Evolutionary conservation across 2,113 vertebrate species (phyloP), one percentile per base, ranked within the genome.

Genomic region (Phocoena sinus): DNA sequence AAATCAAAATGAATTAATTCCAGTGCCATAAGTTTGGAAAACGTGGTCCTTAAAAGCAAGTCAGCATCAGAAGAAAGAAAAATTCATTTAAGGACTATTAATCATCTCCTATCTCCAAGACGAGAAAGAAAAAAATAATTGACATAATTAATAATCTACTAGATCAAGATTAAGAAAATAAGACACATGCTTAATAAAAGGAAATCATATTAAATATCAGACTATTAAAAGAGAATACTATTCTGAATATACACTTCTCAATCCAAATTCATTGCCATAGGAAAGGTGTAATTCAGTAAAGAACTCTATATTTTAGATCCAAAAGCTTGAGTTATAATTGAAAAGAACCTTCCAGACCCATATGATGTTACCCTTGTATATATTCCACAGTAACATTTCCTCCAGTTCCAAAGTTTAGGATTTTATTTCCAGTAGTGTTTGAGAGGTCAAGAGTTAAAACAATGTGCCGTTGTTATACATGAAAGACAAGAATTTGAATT

Each of bases 351-450:
- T 82, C 8, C 28, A 38, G 41, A 50, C 20, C 14, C 56, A 81
- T 25, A 76, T 47, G 25, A 65, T 83, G 26, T 25, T 67, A 12
- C 12, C 28, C 11, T 76, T 79, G 20, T 33, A 58, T 91, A 26
- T 62, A 84, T 74, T 79, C n/a, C 21, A 47, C 58, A 74, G 56
- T 73, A 53, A 44, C 4, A 41, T 68, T 68, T 65, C n/a, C 50
- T 85, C 26, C 36, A 71, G 23, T 60, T 95, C 60, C 36, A 93
- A 91, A 95, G 62, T 84, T 88, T 80, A 56, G 28, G 21, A 31
- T 80, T 92, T 89, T 91, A 87, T 95, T 91, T 83, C 65, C n/a
- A 83, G 15, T 67, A 53, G 58, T 47, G 80, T 97, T 62, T 38
- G 20, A 80, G 28, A 84, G 28, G 50, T 94, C 65, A 76, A 36